A percentile compares a stretch with the other conserved stretches of the same genome.
Evolutionary conservation across 2,888 invertebrate species (phyloP).

Genomic region (Ganaspis brasiliensis): DNA sequence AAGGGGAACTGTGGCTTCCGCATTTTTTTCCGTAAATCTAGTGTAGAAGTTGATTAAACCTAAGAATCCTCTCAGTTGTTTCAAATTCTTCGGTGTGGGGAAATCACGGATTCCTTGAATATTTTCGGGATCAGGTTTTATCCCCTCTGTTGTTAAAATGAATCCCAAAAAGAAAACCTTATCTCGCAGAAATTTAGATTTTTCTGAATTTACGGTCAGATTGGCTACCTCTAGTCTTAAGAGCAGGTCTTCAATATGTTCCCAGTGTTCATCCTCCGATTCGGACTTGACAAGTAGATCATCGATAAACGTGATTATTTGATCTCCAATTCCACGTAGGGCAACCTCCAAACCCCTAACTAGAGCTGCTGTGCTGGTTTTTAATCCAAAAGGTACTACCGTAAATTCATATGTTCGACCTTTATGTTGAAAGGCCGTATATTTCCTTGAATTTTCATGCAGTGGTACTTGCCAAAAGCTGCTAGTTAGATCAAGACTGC

Average conservation of each 20-base stretch:
- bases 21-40: background rate
- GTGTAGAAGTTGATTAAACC: conserved; percentile 37
- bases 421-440: conserved; percentile 47
- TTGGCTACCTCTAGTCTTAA: conserved; percentile 45
- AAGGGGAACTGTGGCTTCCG: too few relatives aligned
- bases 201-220: conserved; percentile 75
- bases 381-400: conserved; percentile 48
- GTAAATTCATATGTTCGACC: conserved; percentile 50
- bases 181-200: conserved; percentile 81
- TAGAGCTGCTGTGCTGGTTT: conserved; percentile 46
- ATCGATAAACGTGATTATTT: conserved; percentile 48
- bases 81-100: conserved; percentile 37
- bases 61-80: conserved; percentile 47
- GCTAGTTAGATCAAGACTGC: conserved; percentile 53
- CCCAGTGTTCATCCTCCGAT: conserved; percentile 13
- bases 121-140: conserved; percentile 48
- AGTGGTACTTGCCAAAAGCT: conserved; percentile 65
- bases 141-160: conserved; percentile 39
- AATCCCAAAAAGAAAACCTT: conserved; percentile 42
- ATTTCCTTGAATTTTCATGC: conserved; percentile 57
- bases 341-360: conserved; percentile 18
- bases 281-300: conserved; percentile 43
- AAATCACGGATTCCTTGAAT: conserved; percentile 42
- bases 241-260: conserved; percentile 55
- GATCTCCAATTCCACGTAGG: background rate